A percentile compares a stretch with the other conserved stretches of the same genome.
Evolutionary conservation across 2,888 invertebrate species (phyloP).

Genomic region (Penaeus monodon): DNA sequence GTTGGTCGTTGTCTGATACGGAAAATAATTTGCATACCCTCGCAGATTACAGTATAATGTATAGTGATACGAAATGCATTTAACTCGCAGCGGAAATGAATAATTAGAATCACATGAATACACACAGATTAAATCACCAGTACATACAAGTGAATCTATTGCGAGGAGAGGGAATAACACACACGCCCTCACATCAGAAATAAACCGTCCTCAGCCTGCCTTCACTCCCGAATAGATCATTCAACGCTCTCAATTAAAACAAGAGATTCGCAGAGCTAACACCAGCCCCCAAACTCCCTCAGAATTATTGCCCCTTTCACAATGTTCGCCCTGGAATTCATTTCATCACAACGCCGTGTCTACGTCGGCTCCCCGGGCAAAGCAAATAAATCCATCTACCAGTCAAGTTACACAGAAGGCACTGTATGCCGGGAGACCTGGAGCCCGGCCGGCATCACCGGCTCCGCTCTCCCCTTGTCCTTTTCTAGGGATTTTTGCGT

Average conservation of each 20-base stretch:
- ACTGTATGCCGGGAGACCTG: background rate
- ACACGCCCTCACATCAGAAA: constrained; percentile 13
- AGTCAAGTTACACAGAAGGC: constrained; percentile 51
- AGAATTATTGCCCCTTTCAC: constrained; percentile 39
- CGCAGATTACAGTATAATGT: too few species aligned
- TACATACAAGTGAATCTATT: background rate
- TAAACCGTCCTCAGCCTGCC: background rate
- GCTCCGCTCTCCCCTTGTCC: background rate
- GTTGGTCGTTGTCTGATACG: background rate
- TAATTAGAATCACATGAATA: too few species aligned
- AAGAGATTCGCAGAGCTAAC: constrained; percentile 37
- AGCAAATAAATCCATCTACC: constrained; percentile 54
- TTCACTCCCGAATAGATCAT: constrained; percentile 19
- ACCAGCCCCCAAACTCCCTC: constrained; percentile 38
- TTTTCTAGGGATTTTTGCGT: too few species aligned
- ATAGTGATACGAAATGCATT: too few species aligned
- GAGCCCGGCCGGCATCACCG: constrained; percentile 27
- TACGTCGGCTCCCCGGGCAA: constrained; percentile 29
- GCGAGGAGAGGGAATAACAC: constrained; percentile 9
- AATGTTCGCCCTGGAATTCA: constrained; percentile 42
- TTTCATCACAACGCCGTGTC: constrained; percentile 44
- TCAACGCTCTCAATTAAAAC: constrained; percentile 34
- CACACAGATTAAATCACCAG: too few species aligned
- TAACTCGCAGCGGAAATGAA: too few species aligned
- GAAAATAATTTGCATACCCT: too few species aligned